Base-by-base conservation (phyloP, 2,888 invertebrate genomes). In the Eudasyphora cyanicolor region DNA sequence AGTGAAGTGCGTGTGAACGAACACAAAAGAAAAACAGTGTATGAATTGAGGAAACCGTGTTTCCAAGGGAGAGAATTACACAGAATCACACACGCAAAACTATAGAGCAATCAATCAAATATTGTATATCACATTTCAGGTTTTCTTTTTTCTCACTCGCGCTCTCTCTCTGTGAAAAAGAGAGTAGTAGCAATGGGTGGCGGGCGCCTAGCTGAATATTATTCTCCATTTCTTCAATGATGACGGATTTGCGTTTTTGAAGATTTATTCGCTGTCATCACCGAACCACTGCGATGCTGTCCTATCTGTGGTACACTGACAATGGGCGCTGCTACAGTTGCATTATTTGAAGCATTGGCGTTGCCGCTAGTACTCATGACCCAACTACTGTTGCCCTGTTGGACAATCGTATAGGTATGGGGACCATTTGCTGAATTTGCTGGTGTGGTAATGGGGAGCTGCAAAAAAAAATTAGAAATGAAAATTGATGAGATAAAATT, bases 381-480 rank as follows among this genome's bases (percentile, higher is more conserved):
- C 89, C 89, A 89, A 24, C 67, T 21, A 67, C 83, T 89, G n/a
- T 51, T 87, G 29, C 88, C 89, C 69, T 87, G 87, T 57, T 88
- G 86, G 8, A 87, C 86, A 51, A 88, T 83, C 19, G 87, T 87
- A 64, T 85, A 88, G 3, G 88, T 84, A 38, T 6, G 81, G 83
- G 89, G 51, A 62, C 87, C 75, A 8, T 84, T 81, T 17, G 45
- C 62, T 70, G 8, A 86, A 54, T 86, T 87, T 14, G 84, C 77
- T 67, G 85, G 86, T 4, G 90, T 87, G 8, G 89, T 87, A 32
- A 91, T 89, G 67, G 91, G 90, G 71, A 91, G 81, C 92, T 91
- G 54, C 54, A 62, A 76, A 62, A 49, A 45, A 29, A 51, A 82
- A 49, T 8, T 57, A 12, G 5, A 64, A 64, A 19, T n/a, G n/a